phyloP scores from a whole-genome alignment of 2,113 vertebrate species.

The Chaetura pelagica region DNA sequence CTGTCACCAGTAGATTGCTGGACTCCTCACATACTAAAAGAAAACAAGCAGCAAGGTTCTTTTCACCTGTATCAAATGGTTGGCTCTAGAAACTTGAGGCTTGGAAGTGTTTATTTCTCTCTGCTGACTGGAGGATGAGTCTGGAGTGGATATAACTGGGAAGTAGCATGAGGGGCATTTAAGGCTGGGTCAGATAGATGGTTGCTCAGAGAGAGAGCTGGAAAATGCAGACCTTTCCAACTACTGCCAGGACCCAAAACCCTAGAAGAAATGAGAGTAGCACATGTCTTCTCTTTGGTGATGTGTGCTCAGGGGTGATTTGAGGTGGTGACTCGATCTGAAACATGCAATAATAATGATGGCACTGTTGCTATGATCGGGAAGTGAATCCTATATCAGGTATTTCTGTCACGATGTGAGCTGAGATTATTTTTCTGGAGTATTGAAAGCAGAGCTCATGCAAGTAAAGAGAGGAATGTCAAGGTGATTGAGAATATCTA shows the following conservation, averaged over 20 bases:
- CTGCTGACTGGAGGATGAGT: neutral
- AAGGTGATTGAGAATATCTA: neutral
- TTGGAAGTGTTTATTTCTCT: neutral
- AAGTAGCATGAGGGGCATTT: neutral
- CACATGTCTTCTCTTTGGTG: neutral
- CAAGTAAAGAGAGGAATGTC: neutral
- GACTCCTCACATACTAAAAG: neutral
- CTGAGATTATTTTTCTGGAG: neutral
- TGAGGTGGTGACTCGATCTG: neutral
- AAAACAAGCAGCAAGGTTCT: neutral
- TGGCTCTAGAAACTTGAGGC: neutral
- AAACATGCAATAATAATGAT: neutral
- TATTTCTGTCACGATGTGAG: neutral
- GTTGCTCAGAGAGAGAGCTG: neutral
- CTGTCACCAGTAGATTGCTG: neutral
- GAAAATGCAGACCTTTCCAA: neutral
- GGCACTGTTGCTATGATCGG: neutral
- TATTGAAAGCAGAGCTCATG: neutral
- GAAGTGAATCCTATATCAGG: neutral
- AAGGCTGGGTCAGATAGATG: neutral
- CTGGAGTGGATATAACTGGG: neutral
- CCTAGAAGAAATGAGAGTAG: neutral
- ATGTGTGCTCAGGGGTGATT: neutral
- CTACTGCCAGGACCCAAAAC: neutral
- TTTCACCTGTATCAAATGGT: neutral